Conservation (phyloP, 2,888 invertebrate genomes). For the Phyllotreta striolata region DNA sequence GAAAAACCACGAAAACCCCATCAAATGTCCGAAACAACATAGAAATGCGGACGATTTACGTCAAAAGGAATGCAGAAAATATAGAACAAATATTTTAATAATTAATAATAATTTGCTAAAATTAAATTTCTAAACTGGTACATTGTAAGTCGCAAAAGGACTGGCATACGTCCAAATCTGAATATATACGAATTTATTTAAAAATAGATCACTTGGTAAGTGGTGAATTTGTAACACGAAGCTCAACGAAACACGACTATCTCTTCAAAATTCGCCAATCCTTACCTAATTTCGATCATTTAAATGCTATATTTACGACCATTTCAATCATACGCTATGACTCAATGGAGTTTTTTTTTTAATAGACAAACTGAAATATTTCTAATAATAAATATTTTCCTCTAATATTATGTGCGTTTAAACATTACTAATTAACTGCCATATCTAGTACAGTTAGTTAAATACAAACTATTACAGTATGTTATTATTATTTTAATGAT, state of each 20-base stretch:
- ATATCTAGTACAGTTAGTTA: too few relatives aligned
- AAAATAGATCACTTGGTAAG: conserved; percentile 41
- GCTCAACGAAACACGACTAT: neutral
- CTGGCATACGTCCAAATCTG: conserved; percentile 50
- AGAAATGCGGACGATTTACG: neutral
- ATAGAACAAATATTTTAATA: conserved; percentile 2
- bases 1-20: neutral
- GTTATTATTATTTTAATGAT: too few relatives aligned
- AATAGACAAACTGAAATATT: too few relatives aligned
- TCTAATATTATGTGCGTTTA: too few relatives aligned
- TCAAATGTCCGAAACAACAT: neutral
- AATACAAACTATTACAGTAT: too few relatives aligned
- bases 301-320: too few relatives aligned
- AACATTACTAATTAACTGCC: too few relatives aligned
- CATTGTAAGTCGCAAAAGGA: conserved; percentile 45
- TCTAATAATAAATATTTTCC: too few relatives aligned
- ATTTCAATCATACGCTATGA: too few relatives aligned
- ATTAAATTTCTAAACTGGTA: conserved; percentile 17
- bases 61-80: neutral
- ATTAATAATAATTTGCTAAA: conserved; percentile 12
- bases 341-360: too few relatives aligned
- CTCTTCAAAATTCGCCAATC: too few relatives aligned
- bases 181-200: conserved; percentile 47
- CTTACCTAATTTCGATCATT: too few relatives aligned
- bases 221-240: conserved; percentile 14